Percentiles rank a stretch among this genome's conserved stretches.
Evolutionary conservation across 2,888 invertebrate species (phyloP).

Genomic region (Drosophila sordidula): DNA sequence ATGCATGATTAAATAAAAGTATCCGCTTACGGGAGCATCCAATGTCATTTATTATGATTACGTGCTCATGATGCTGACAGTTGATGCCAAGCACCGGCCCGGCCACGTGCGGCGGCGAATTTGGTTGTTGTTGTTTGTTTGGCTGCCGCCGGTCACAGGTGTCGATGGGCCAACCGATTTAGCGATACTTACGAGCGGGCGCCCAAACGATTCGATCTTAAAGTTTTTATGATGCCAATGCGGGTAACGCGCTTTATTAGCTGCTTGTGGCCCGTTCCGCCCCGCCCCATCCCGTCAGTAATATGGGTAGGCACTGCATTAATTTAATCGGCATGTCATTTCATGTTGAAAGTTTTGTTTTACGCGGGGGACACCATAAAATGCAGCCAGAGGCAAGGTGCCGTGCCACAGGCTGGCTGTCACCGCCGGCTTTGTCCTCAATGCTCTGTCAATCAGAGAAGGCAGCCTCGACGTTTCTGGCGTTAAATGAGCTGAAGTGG

Average conservation of each 20-base stretch:
- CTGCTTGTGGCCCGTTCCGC: neutral
- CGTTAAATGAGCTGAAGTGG: constrained; percentile 63
- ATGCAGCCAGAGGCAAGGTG: constrained; percentile 5
- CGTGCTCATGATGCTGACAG: constrained; percentile 63
- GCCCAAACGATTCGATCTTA: constrained; percentile 43
- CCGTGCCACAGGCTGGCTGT: neutral
- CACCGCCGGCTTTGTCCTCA: constrained; percentile 24
- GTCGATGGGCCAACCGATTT: constrained; percentile 51
- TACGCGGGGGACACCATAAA: constrained; percentile 42
- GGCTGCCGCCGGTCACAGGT: constrained; percentile 26
- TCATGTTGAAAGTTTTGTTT: constrained; percentile 67
- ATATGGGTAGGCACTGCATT: constrained; percentile 50
- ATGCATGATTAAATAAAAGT: constrained; percentile 63
- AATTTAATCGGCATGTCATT: constrained; percentile 77
- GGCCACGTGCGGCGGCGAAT: constrained; percentile 14
- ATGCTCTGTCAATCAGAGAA: constrained; percentile 52
- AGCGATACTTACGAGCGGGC: constrained; percentile 21
- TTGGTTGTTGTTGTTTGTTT: neutral
- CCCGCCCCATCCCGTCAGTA: neutral
- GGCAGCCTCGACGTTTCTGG: constrained; percentile 31
- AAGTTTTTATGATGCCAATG: constrained; percentile 50
- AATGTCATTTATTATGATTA: constrained; percentile 71
- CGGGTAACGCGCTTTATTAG: constrained; percentile 33
- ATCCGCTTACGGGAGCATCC: constrained; percentile 55
- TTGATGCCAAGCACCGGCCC: constrained; percentile 40